These are phyloP conservation scores for Rhaphigaster nebulosa DNA, from an alignment of 2,888 invertebrate species.

Conservation along the genomic window DNA sequence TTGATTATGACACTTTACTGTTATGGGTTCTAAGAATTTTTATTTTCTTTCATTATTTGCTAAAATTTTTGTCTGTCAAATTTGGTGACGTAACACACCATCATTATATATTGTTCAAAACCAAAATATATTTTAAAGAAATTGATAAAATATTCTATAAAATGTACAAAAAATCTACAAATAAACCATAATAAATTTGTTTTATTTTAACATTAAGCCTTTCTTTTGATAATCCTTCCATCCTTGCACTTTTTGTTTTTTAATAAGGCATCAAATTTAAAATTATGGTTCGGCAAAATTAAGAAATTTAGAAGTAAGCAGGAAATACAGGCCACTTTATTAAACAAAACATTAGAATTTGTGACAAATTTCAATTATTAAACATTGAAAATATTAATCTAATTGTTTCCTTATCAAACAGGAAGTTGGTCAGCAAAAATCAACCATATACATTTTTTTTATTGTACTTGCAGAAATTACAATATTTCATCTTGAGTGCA, in stretches of 20 bases:
- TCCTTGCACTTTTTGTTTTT: neutral
- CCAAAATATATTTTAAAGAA: slow-evolving; percentile 55
- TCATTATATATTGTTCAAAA: slow-evolving; percentile 44
- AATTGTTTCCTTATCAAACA: no score
- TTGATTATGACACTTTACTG: slow-evolving; percentile 49
- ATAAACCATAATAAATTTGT: slow-evolving; percentile 58
- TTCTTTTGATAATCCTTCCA: neutral
- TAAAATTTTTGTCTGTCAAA: slow-evolving; percentile 20
- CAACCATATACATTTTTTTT: no score
- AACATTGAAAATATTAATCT: no score
- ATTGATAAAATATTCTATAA: slow-evolving; percentile 49
- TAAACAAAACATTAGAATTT: no score
- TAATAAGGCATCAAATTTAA: neutral
- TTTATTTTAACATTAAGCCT: slow-evolving; percentile 56
- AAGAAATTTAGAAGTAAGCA: no score
- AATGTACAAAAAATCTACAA: slow-evolving; percentile 57
- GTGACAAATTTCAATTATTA: no score
- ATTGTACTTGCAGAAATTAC: no score
- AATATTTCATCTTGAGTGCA: no score
- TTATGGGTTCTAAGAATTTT: slow-evolving; percentile 6
- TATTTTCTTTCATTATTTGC: neutral
- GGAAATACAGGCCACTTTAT: no score
- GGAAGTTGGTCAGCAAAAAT: no score
- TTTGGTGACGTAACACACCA: neutral
- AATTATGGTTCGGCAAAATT: no score